A percentile compares a stretch with the other conserved stretches of the same genome.
These are phyloP conservation scores for Drosophila meridionalis DNA, from an alignment of 2,888 invertebrate species.

Conservation along the genomic window DNA sequence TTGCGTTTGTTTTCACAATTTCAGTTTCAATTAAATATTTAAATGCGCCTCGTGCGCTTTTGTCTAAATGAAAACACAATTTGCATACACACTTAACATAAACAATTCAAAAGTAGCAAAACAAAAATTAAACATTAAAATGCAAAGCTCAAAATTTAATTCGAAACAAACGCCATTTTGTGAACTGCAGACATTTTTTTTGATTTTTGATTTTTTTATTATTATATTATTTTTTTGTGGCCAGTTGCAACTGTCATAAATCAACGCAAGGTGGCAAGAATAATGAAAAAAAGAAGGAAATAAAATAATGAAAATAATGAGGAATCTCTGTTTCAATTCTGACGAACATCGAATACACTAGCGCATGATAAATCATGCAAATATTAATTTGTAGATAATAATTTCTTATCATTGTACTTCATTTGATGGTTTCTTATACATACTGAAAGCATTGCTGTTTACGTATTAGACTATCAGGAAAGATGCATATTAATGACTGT, in stretches of 20 bases:
- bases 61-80: constrained; percentile 55
- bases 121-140: constrained; percentile 13
- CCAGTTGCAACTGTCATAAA: constrained; percentile 51
- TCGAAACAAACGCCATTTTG: constrained; percentile 48
- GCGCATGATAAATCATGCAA: background rate
- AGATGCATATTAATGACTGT: no score
- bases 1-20: constrained; percentile 30
- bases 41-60: constrained; percentile 47
- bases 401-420: background rate
- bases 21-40: constrained; percentile 76
- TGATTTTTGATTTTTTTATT: background rate
- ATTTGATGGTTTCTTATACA: background rate
- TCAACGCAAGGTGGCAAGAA: constrained; percentile 50
- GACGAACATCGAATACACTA: constrained; percentile 9
- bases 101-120: constrained; percentile 22
- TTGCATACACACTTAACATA: constrained; percentile 61
- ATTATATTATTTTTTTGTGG: constrained; percentile 10
- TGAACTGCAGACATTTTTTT: constrained; percentile 42
- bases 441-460: no score
- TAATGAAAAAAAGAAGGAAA: background rate
- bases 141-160: constrained; percentile 3
- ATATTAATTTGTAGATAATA: no score
- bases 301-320: background rate
- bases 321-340: no score
- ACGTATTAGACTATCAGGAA: no score